Evolutionary conservation across 2,888 invertebrate genomes (phyloP).

Genomic region (Acanthosepion esculentum): DNA sequence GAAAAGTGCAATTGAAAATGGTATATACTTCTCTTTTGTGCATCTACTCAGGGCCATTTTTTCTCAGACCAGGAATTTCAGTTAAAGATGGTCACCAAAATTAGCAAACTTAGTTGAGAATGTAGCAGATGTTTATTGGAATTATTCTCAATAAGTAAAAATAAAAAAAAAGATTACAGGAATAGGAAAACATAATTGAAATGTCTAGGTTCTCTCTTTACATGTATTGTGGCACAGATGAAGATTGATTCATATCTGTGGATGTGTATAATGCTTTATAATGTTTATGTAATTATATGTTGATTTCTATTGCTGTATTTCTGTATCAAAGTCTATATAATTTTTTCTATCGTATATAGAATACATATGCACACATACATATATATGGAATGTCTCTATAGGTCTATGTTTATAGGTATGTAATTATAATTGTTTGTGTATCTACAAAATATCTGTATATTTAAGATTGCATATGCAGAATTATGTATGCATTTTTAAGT

Average conservation of each 20-base stretch:
- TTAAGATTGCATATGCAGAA: neutral
- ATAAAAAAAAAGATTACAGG: neutral
- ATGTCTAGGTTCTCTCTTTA: neutral
- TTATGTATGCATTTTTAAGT: neutral
- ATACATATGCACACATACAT: neutral
- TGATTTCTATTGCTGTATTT: neutral
- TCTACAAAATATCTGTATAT: neutral
- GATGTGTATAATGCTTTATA: neutral
- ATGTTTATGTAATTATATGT: neutral
- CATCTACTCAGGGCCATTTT: neutral
- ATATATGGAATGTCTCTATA: neutral
- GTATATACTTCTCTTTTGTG: neutral
- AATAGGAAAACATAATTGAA: neutral
- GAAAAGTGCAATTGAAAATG: neutral
- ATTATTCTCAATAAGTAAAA: conserved; percentile 15
- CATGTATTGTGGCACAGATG: neutral
- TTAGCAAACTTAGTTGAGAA: conserved; percentile 14
- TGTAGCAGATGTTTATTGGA: conserved; percentile 33
- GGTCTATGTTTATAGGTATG: neutral
- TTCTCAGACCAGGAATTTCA: neutral
- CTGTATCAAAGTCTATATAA: neutral
- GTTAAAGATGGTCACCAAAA: neutral
- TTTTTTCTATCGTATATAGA: neutral
- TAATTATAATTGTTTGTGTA: neutral
- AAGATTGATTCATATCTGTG: conserved; percentile 33